Evolutionary conservation across 2,113 vertebrate genomes (phyloP).

Genomic region (Neomonachus schauinslandi): DNA sequence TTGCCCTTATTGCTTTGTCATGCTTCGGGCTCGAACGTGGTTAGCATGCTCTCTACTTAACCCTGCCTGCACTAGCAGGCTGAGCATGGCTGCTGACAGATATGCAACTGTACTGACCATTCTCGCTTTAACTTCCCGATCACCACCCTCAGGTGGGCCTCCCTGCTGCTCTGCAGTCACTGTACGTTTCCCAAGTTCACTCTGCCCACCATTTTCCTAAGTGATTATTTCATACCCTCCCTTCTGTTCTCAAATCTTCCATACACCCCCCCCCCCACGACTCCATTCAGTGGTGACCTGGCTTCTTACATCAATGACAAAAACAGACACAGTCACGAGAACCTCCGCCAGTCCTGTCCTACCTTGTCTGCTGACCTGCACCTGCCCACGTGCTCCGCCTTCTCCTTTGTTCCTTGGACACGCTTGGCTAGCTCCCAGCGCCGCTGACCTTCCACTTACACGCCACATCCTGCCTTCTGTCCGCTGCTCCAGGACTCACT

Average conservation of each 20-base stretch:
- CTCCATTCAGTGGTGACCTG: neutral
- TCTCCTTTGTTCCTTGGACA: neutral
- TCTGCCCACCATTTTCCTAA: neutral
- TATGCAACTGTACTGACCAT: neutral
- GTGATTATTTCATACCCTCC: neutral
- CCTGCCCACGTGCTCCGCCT: neutral
- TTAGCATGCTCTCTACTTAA: neutral
- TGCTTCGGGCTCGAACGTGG: neutral
- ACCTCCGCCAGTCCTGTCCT: neutral
- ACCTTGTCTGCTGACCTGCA: no score
- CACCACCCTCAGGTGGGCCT: neutral
- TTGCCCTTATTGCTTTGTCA: neutral
- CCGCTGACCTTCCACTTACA: neutral
- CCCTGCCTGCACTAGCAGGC: neutral
- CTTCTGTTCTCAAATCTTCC: neutral
- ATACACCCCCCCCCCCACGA: neutral
- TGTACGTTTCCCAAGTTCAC: neutral
- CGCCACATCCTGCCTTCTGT: neutral
- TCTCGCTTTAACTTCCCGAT: neutral
- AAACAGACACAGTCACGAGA: neutral
- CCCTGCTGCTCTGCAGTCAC: neutral
- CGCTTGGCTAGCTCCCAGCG: neutral
- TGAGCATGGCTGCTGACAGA: neutral
- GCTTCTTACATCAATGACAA: neutral
- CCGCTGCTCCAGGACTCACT: neutral